These are phyloP conservation scores for Tigriopus californicus DNA, from an alignment of 2,888 invertebrate species.

Conservation along the genomic window DNA sequence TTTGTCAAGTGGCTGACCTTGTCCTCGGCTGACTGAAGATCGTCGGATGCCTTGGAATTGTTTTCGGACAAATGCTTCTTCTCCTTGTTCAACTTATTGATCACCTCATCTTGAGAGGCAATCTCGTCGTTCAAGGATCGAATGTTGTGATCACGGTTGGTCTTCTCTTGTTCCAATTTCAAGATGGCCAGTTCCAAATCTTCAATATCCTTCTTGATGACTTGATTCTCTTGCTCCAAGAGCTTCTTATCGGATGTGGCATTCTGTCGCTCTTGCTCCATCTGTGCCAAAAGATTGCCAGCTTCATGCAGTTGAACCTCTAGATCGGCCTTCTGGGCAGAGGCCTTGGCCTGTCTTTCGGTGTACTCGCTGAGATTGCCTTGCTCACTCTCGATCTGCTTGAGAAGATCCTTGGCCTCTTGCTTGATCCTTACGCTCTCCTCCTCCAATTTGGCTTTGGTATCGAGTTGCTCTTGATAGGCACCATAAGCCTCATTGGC, in stretches of 20 bases:
- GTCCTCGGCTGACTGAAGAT: constrained; percentile 67
- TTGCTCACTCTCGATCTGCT: constrained; percentile 80
- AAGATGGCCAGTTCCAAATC: constrained; percentile 23
- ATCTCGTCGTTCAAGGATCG: constrained; percentile 34
- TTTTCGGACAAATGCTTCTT: constrained; percentile 35
- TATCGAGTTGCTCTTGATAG: constrained; percentile 82
- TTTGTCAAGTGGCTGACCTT: constrained; percentile 99
- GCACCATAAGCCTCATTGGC: constrained; percentile 84
- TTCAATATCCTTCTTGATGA: constrained; percentile 31
- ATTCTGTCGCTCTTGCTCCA: constrained; percentile 36
- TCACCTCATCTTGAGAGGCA: constrained; percentile 36
- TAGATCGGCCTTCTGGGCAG: constrained; percentile 87
- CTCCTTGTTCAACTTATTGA: constrained; percentile 36
- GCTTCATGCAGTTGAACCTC: constrained; percentile 63
- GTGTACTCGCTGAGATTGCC: constrained; percentile 75
- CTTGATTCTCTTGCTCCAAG: constrained; percentile 36
- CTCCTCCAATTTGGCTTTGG: constrained; percentile 87
- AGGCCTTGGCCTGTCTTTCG: constrained; percentile 80
- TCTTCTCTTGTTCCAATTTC: constrained; percentile 31
- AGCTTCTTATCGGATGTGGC: constrained; percentile 36
- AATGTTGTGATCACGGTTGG: constrained; percentile 33
- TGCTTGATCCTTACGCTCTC: constrained; percentile 77
- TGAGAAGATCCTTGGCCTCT: constrained; percentile 80
- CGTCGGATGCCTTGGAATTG: constrained; percentile 24
- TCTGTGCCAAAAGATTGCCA: constrained; percentile 36